Percentiles rank a stretch among this genome's conserved stretches.
Conservation (phyloP, 1,140 invertebrate species). For the fruit fly (Drosophila melanogaster) region DNA sequence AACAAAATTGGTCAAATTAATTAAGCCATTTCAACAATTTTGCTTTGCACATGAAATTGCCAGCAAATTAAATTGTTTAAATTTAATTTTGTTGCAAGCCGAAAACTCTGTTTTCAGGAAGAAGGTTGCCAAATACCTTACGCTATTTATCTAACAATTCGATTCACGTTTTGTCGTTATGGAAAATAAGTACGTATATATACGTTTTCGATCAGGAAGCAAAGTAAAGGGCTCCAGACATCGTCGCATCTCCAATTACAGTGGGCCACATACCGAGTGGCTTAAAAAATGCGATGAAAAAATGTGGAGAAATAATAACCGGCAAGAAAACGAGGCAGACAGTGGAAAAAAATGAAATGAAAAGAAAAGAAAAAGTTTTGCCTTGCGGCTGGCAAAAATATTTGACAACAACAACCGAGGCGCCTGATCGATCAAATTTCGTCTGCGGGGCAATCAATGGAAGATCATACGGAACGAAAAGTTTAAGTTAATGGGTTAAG, state of each 20-base stretch:
- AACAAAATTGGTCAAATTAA: conserved; percentile 74
- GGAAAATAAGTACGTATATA: conserved; percentile 43
- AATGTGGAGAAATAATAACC: conserved; percentile 44
- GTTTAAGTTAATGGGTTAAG: conserved; percentile 63
- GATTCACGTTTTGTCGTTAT: conserved; percentile 69
- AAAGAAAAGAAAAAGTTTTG: conserved; percentile 46
- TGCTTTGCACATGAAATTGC: conserved; percentile 69
- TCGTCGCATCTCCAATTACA: conserved; percentile 52
- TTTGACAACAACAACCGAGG: conserved; percentile 45
- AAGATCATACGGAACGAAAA: conserved; percentile 46
- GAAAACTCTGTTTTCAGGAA: conserved; percentile 32
- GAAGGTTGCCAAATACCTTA: conserved; percentile 44
- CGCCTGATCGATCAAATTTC: conserved; percentile 76
- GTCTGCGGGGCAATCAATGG: conserved; percentile 42
- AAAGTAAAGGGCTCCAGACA: conserved; percentile 40
- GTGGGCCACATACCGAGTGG: conserved; percentile 39
- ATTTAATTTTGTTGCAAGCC: conserved; percentile 65
- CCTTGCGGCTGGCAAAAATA: conserved; percentile 63
- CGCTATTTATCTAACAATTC: conserved; percentile 57
- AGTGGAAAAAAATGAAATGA: conserved; percentile 23
- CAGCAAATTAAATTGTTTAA: conserved; percentile 73
- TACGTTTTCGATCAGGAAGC: conserved; percentile 38
- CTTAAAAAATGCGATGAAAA: conserved; percentile 12
- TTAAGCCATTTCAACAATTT: conserved; percentile 76
- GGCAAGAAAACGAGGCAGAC: conserved; percentile 8